Evolutionary conservation across 2,797 vertebrate genomes (phyloP), one percentile per base, ranked within the genome.

Genomic region (Megalops cyprinoides): DNA sequence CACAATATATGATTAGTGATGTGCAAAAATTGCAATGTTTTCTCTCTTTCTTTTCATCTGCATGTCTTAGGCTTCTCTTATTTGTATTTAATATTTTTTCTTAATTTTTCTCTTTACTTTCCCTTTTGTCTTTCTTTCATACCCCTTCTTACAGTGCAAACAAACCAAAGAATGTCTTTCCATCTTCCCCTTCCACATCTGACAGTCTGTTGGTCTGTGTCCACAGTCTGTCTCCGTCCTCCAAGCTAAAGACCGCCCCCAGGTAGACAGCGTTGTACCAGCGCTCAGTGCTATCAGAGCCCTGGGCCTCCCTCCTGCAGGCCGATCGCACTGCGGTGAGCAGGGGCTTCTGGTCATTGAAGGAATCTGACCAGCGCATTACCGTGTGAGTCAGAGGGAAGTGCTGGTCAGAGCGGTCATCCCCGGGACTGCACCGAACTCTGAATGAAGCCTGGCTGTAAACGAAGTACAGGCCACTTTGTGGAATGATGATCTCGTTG

Each of bases 381-480:
- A 95, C 90, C 0, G 1, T 76, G 84, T 94, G 91, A 78, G 87
- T 93, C 55, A 95, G 81, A 28, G 92, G 82, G 34, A 90, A 42
- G 77, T 82, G 1, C 1, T 0, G 31, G 0, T 69, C 8, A 0
- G 28, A n/a, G 0, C 65, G 48, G 0, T 81, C 74, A 0, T 28
- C 4, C 0, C 25, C 48, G 0, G 3, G 23, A 3, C 15, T 51
- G 84, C 94, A 95, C 10, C 7, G 84, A 15, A 94, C 84, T 0
- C 46, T 48, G 82, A 94, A 95, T 0, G 93, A 94, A 0, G 84
- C 92, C 80, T 95, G 94, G 74, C 91, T 95, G 84, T 95, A 95
- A 46, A 95, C 90, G 0, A 94, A 95, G 87, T 94, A 95, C n/a
- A 93, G 87, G 44, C 94, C 94, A 0, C n/a, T 25, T 0, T 0